Percentiles rank a stretch among this genome's conserved stretches.
Evolutionary conservation across 2,113 vertebrate genomes (phyloP).

Genomic region (Proterorhinus semilunaris): DNA sequence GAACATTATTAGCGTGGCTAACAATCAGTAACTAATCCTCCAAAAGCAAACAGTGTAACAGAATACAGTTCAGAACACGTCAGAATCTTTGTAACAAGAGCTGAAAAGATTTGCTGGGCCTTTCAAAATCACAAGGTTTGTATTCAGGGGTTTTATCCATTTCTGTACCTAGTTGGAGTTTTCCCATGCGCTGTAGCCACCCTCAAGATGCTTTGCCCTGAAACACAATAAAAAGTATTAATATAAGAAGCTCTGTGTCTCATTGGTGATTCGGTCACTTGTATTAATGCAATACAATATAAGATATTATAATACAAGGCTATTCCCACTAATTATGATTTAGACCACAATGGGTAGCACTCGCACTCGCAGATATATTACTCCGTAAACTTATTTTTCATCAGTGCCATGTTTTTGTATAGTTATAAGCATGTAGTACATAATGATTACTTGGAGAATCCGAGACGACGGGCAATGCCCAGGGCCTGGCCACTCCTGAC

Average conservation of each 20-base stretch:
- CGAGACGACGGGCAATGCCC: constrained; percentile 67
- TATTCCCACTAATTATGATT: background rate
- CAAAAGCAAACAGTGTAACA: background rate
- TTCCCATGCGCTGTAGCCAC: constrained; percentile 71
- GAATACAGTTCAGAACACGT: background rate
- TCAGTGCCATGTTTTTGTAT: background rate
- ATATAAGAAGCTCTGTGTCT: constrained; percentile 3
- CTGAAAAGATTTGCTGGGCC: background rate
- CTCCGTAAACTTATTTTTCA: too few relatives aligned
- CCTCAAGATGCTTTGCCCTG: constrained; percentile 71
- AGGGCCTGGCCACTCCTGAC: constrained; percentile 70
- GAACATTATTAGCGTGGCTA: too few relatives aligned
- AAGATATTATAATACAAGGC: background rate
- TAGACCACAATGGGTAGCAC: too few relatives aligned
- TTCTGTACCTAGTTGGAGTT: background rate
- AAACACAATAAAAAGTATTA: constrained; percentile 12
- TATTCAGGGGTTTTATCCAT: background rate
- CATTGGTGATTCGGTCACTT: background rate
- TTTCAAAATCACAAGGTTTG: background rate
- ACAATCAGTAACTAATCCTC: background rate
- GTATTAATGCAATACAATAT: background rate
- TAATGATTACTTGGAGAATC: constrained; percentile 65
- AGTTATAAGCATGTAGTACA: background rate
- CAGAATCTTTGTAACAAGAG: background rate
- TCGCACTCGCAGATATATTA: too few relatives aligned